These are phyloP conservation scores for Pycnomerus fuliginosus DNA, from an alignment of 2,888 invertebrate species.

Conservation along the genomic window DNA sequence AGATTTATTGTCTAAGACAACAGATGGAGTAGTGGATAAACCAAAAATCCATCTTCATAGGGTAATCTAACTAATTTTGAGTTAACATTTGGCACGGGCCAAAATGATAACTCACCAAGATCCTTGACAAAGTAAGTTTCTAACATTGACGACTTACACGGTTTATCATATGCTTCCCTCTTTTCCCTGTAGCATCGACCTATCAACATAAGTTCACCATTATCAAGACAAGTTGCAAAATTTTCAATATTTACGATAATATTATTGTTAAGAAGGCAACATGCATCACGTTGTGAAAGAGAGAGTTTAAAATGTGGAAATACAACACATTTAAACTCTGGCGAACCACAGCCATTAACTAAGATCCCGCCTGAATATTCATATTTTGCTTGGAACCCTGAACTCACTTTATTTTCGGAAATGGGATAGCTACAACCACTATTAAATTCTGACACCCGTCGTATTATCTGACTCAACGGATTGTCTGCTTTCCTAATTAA, in stretches of 20 bases:
- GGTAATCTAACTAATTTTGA: constrained; percentile 11
- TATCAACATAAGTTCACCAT: not conserved
- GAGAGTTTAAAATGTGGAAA: not conserved
- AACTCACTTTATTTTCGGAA: not conserved
- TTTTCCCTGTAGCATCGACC: not conserved
- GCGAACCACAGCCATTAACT: not conserved
- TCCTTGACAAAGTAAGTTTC: not conserved
- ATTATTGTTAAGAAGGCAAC: not conserved
- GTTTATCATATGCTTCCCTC: not conserved
- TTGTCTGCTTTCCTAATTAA: constrained; percentile 14
- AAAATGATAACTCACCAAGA: not conserved
- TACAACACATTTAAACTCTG: not conserved
- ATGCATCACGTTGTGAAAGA: not conserved
- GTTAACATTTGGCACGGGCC: not conserved
- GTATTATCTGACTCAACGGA: constrained; percentile 6
- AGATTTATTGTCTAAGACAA: not conserved
- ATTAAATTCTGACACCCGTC: not conserved
- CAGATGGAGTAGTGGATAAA: constrained; percentile 9
- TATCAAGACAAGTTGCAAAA: not conserved
- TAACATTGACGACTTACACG: not conserved
- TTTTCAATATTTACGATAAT: not conserved
- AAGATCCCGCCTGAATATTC: not conserved
- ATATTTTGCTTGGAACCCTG: not conserved
- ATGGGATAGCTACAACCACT: not conserved
- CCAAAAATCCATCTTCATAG: constrained; percentile 5